Evolutionary conservation across 2,888 invertebrate species (phyloP).

Genomic region (Cheilosia pagana): DNA sequence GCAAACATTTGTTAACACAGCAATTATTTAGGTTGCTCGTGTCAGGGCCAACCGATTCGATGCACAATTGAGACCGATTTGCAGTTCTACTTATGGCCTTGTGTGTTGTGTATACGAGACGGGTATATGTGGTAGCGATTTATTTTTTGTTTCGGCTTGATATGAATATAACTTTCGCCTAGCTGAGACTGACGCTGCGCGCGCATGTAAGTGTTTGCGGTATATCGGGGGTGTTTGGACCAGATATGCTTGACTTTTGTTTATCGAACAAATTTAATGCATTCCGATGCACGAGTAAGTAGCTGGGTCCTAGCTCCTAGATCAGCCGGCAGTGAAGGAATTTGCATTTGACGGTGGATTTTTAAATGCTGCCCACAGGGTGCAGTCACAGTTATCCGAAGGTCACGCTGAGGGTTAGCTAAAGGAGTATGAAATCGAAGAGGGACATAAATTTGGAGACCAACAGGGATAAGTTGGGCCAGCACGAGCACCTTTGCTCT

Average conservation of each 20-base stretch:
- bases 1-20: conserved; percentile 73
- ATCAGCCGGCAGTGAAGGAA: background rate
- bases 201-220: conserved; percentile 18
- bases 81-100: conserved; percentile 55
- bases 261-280: conserved; percentile 6
- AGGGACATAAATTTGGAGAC: background rate
- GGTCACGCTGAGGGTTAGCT: conserved; percentile 4
- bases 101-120: conserved; percentile 10
- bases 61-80: conserved; percentile 74
- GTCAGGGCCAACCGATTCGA: conserved; percentile 71
- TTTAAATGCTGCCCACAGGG: background rate
- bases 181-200: background rate
- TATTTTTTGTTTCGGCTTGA: conserved; percentile 4
- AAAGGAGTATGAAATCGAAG: background rate
- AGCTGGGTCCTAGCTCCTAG: background rate
- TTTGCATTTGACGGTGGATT: background rate
- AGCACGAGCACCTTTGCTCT: background rate
- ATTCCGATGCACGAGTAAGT: conserved; percentile 3
- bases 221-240: conserved; percentile 18
- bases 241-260: background rate
- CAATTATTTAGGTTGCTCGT: conserved; percentile 75
- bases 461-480: too few relatives aligned
- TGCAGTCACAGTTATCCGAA: background rate
- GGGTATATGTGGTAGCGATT: background rate
- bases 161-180: conserved; percentile 64